phyloP scores from a whole-genome alignment of 2,113 vertebrate genomes.

The Formicarius rufipectus region DNA sequence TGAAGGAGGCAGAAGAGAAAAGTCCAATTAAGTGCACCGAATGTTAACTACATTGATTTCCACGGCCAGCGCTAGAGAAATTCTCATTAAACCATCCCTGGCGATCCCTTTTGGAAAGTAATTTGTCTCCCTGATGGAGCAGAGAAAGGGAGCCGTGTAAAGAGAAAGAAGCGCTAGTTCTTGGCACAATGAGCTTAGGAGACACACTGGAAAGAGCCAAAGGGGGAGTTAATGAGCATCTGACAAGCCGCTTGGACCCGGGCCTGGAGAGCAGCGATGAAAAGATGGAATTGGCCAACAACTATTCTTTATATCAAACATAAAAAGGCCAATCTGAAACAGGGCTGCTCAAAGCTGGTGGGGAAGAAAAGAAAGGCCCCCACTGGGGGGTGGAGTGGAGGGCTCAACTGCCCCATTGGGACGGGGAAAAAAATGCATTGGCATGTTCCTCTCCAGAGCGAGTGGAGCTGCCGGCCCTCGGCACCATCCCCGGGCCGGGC shows the following conservation, averaged over 20 bases:
- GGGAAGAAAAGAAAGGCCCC: constrained; percentile 77
- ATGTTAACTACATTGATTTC: constrained; percentile 99
- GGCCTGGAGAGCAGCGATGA: constrained; percentile 87
- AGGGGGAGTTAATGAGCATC: constrained; percentile 97
- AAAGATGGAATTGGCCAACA: constrained; percentile 85
- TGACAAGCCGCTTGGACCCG: constrained; percentile 88
- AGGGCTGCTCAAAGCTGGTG: constrained; percentile 84
- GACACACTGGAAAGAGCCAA: constrained; percentile 89
- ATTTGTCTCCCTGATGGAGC: constrained; percentile 89
- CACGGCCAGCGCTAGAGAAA: constrained; percentile 96
- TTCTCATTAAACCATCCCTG: constrained; percentile 99
- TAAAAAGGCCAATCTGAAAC: constrained; percentile 87
- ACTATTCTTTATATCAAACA: constrained; percentile 88
- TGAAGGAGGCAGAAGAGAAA: constrained; percentile 89
- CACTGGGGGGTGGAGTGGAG: constrained; percentile 66
- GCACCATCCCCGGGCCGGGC: background rate
- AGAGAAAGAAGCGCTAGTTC: constrained; percentile 86
- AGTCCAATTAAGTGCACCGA: constrained; percentile 99
- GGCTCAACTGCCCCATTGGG: constrained; percentile 54
- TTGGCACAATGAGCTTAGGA: constrained; percentile 92
- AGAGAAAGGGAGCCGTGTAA: constrained; percentile 87
- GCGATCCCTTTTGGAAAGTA: constrained; percentile 88
- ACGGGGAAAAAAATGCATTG: background rate
- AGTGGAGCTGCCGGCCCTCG: background rate
- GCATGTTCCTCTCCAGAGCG: background rate